phyloP scores from a whole-genome alignment of 1,140 invertebrate genomes.

The Drosophila bifasciata region DNA sequence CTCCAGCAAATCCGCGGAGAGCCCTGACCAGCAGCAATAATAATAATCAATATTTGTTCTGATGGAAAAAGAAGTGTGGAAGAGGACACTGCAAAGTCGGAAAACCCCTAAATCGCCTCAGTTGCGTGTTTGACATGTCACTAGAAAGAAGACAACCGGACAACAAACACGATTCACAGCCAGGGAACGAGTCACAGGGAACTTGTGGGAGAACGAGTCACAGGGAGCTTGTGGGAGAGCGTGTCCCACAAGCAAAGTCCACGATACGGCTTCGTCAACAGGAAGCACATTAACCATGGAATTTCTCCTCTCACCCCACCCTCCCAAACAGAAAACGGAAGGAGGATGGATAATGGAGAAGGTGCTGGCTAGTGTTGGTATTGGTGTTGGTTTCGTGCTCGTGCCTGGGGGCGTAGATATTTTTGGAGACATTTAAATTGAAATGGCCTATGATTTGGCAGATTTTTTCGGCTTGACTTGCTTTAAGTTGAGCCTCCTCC shows the following conservation, averaged over 20 bases:
- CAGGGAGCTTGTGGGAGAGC: conserved; percentile 9
- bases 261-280: conserved; percentile 64
- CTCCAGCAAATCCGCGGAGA: conserved; percentile 62
- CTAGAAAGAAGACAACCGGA: conserved; percentile 61
- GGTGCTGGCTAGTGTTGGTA: conserved; percentile 9
- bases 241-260: conserved; percentile 9
- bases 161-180: conserved; percentile 31
- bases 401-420: conserved; percentile 18
- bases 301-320: no score
- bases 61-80: conserved; percentile 18
- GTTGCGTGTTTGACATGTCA: conserved; percentile 79
- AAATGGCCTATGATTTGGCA: conserved; percentile 64
- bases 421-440: conserved; percentile 67
- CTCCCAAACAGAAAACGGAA: conserved; percentile 8
- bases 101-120: conserved; percentile 44
- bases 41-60: conserved; percentile 73
- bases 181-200: conserved; percentile 35
- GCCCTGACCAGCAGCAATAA: conserved; percentile 54
- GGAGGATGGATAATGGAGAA: conserved; percentile 52
- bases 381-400: no score
- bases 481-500: conserved; percentile 39
- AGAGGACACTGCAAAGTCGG: conserved; percentile 13
- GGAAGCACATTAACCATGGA: conserved; percentile 72
- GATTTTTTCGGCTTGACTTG: conserved; percentile 46
- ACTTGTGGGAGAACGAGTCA: conserved; percentile 6